Evolutionary conservation across 2,113 vertebrate species (phyloP).

Genomic region (Todiramphus chloris): DNA sequence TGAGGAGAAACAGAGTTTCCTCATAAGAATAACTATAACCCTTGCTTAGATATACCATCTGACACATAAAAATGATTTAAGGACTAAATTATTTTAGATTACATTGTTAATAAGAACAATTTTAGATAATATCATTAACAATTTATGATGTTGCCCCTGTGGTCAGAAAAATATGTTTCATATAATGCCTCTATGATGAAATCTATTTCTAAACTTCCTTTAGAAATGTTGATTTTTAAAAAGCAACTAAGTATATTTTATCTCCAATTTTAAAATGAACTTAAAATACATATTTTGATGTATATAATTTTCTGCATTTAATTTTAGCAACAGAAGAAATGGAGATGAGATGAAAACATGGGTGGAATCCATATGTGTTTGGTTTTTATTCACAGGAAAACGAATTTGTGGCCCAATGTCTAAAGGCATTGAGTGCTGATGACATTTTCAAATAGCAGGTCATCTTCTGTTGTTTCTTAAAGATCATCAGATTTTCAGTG

Average conservation of each 20-base stretch:
- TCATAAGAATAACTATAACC: not conserved
- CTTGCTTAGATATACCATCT: not conserved
- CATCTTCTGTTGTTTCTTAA: not conserved
- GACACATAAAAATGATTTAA: not conserved
- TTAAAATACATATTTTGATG: not conserved
- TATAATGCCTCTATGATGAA: not conserved
- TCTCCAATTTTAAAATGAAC: not conserved
- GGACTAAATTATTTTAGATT: not conserved
- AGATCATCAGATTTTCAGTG: not conserved
- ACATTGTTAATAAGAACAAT: not conserved
- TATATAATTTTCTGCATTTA: not conserved
- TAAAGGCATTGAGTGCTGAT: not conserved
- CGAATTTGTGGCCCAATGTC: not conserved
- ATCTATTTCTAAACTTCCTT: not conserved
- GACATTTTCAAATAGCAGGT: not conserved
- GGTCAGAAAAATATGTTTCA: not conserved
- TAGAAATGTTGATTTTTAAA: not conserved
- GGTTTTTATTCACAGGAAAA: not conserved
- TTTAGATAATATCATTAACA: not conserved
- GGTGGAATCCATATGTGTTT: not conserved
- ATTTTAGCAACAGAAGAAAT: not conserved
- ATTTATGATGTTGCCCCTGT: not conserved
- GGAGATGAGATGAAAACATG: not conserved
- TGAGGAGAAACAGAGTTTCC: not conserved
- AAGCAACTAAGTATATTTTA: not conserved